A percentile compares a stretch with the other conserved stretches of the same genome.
phyloP scores from a whole-genome alignment of 1,140 invertebrate species.

The Brachionus plicatilis region DNA sequence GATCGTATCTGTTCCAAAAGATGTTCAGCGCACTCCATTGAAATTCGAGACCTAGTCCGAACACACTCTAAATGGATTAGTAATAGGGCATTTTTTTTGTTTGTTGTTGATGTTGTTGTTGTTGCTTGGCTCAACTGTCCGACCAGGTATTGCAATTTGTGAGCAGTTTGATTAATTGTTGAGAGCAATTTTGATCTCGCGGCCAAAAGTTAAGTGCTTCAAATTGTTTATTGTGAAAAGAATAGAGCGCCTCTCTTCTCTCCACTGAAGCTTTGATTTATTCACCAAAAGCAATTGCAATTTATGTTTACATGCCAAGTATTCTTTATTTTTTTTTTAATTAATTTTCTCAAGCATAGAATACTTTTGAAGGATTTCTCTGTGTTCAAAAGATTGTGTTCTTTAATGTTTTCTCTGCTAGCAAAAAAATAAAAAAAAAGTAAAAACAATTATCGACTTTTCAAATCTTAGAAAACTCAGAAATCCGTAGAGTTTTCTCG shows the following conservation, averaged over 20 bases:
- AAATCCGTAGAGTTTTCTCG: background rate
- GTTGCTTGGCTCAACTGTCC: background rate
- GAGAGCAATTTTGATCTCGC: background rate
- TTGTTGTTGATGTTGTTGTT: background rate
- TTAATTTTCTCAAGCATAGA: slow-evolving; percentile 31
- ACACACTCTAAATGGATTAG: background rate
- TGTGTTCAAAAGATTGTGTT: background rate
- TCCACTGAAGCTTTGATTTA: background rate
- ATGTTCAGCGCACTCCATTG: background rate
- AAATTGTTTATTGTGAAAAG: background rate
- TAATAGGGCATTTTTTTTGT: slow-evolving; percentile 4
- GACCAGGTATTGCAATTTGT: background rate
- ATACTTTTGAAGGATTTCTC: slow-evolving; percentile 18
- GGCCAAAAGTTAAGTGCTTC: background rate
- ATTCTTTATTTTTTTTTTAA: background rate
- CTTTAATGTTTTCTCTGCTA: background rate
- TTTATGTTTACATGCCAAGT: slow-evolving; percentile 11
- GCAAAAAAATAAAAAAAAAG: background rate
- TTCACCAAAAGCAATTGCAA: background rate
- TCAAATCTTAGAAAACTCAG: slow-evolving; percentile 19
- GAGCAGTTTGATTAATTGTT: background rate
- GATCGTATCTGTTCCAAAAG: background rate
- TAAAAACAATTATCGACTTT: slow-evolving; percentile 21
- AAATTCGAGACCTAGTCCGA: background rate
- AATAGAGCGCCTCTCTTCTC: background rate